Percentiles rank a stretch among this genome's conserved stretches.
These are phyloP conservation scores for Myotis daubentonii DNA, from an alignment of 2,797 vertebrate genomes.

Conservation along the genomic window DNA sequence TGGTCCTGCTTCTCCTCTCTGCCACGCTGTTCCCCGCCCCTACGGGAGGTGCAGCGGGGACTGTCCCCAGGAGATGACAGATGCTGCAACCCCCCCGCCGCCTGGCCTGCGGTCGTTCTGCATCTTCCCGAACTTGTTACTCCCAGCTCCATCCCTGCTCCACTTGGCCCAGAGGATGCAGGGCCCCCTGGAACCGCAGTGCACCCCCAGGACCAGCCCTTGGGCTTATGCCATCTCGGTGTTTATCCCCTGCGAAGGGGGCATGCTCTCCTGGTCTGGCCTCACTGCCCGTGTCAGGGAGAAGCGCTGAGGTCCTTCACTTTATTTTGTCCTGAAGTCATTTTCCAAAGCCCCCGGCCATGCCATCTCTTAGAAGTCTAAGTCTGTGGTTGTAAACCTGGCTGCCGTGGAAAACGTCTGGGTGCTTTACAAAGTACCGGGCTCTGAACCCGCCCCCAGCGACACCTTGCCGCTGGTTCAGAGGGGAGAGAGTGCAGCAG, in stretches of 20 bases:
- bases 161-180: neutral
- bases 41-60: neutral
- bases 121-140: neutral
- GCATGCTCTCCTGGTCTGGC: accelerated
- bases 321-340: neutral
- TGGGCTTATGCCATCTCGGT: accelerated
- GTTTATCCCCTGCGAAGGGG: accelerated
- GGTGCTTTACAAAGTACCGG: neutral
- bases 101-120: too few species aligned
- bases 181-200: accelerated
- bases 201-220: neutral
- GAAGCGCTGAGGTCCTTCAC: neutral
- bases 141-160: neutral
- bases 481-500: accelerated
- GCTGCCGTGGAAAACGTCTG: neutral
- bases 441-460: neutral
- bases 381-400: neutral
- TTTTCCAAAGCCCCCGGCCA: neutral
- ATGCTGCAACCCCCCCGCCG: neutral
- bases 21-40: neutral
- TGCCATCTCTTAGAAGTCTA: neutral
- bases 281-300: accelerated
- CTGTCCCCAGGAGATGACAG: neutral
- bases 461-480: accelerated
- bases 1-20: neutral